Base-by-base conservation (phyloP, 2,888 invertebrate genomes). In the Volucella zonaria region DNA sequence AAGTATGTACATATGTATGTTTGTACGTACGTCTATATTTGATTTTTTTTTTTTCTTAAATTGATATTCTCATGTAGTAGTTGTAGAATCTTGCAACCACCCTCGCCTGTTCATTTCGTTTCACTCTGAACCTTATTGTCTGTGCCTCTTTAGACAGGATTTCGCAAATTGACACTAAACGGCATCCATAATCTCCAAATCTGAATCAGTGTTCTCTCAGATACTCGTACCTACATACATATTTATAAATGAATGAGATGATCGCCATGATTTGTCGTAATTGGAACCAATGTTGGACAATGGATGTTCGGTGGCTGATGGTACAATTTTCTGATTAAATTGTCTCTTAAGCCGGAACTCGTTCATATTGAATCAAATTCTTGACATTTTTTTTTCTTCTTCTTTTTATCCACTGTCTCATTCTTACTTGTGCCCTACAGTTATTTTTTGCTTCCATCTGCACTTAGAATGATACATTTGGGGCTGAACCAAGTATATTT, bases 301-400 rank as follows among this genome's bases (percentile, higher is more conserved):
- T 87, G 71, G 83, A 42, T 73, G 64, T 75, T 81, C 74, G 86
- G 82, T 77, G 82, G 71, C 66, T 82, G 81, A 86, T 77, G 77
- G 82, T 71, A 82, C 86, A 87, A 87, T 87, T 87, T 87, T 87
- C 87, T 87, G 87, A 87, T 87, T 87, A 87, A 87, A 87, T 87
- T 87, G 87, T 87, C 87, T 87, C 87, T 87, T 83, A 87, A 87
- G 87, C 87, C 87, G 87, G 87, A 87, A 87, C 87, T 87, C 86
- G 83, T 87, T 86, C 78, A 77, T 87, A 79, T 79, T 82, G 77
- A 86, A 82, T 82, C 52, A 68, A 86, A 86, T 86, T 83, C 85
- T 74, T 81, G 71, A 66, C 51, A 54, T 73, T 76, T 76, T 56
- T 75, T 23, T 74, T 58, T 66, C 62, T 59, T 82, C 49, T 74